Conservation (phyloP, 2,113 vertebrate genomes). For the Petaurus breviceps region DNA sequence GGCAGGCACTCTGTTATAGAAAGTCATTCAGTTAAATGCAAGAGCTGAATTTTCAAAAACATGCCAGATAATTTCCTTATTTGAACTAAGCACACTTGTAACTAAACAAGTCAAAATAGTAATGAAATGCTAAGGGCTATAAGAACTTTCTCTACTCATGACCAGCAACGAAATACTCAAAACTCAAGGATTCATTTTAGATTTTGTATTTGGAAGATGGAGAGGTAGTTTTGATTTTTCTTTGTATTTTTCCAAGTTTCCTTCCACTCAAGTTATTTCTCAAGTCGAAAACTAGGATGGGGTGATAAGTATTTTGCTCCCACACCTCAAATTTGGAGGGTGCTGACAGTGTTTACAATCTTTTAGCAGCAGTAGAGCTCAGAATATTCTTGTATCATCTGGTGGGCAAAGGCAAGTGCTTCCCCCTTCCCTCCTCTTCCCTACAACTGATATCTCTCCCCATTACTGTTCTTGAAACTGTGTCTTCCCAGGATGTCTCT, state of each 20-base stretch:
- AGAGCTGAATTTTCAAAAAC: slow-evolving; percentile 27
- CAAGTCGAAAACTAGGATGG: neutral
- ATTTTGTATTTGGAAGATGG: neutral
- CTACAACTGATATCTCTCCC: neutral
- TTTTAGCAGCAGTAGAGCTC: neutral
- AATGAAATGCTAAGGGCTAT: neutral
- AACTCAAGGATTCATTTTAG: neutral
- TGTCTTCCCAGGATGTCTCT: neutral
- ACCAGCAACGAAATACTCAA: neutral
- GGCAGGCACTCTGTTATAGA: slow-evolving; percentile 14
- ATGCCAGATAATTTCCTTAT: neutral
- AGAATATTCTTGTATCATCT: neutral
- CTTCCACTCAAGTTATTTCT: neutral
- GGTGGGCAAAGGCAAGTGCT: neutral
- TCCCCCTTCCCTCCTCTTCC: neutral
- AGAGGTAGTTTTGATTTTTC: neutral
- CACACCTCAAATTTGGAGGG: neutral
- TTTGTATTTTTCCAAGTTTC: neutral
- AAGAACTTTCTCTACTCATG: slow-evolving; percentile 17
- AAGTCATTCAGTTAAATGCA: neutral
- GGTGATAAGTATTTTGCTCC: neutral
- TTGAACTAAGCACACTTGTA: neutral
- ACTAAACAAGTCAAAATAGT: neutral
- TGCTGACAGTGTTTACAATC: too few species aligned
- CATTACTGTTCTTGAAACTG: neutral